These are phyloP conservation scores for Percina caprodes DNA, from an alignment of 2,113 vertebrate species.

Conservation along the genomic window DNA sequence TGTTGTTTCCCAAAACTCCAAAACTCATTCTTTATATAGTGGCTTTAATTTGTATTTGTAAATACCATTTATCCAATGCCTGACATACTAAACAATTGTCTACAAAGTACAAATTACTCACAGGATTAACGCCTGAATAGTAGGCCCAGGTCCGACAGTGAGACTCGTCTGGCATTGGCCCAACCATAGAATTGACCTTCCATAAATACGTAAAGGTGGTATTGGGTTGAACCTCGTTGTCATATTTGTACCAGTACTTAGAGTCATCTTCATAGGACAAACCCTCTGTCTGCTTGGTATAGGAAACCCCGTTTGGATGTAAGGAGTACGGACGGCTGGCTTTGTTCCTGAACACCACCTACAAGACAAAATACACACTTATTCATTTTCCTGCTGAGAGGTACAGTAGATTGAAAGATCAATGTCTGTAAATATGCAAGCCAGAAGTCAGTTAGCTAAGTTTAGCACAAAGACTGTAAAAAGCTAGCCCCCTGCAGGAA, in stretches of 20 bases:
- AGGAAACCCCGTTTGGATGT: slow-evolving; percentile 91
- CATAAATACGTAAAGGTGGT: slow-evolving; percentile 90
- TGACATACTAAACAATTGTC: background rate
- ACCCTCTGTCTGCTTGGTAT: slow-evolving; percentile 75
- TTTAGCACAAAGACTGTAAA: background rate
- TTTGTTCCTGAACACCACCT: slow-evolving; percentile 95
- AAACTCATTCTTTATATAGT: background rate
- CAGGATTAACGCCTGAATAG: slow-evolving; percentile 93
- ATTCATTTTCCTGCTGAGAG: background rate
- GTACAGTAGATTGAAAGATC: no score
- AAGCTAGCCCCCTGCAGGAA: background rate
- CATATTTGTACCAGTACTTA: slow-evolving; percentile 87
- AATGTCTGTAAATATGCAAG: background rate
- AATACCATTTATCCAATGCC: background rate
- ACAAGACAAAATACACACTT: slow-evolving; percentile 2
- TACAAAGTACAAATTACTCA: slow-evolving; percentile 75
- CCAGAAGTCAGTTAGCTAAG: background rate
- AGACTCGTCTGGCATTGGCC: slow-evolving; percentile 83
- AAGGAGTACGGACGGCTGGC: slow-evolving; percentile 91
- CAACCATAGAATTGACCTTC: slow-evolving; percentile 83
- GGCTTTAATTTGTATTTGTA: background rate
- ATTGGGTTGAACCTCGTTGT: slow-evolving; percentile 88
- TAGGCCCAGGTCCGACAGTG: slow-evolving; percentile 93
- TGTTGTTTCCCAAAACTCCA: no score
- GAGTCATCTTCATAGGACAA: slow-evolving; percentile 91